Evolutionary conservation across 1,140 invertebrate genomes (phyloP).

Genomic region (Melanaphis sacchari): DNA sequence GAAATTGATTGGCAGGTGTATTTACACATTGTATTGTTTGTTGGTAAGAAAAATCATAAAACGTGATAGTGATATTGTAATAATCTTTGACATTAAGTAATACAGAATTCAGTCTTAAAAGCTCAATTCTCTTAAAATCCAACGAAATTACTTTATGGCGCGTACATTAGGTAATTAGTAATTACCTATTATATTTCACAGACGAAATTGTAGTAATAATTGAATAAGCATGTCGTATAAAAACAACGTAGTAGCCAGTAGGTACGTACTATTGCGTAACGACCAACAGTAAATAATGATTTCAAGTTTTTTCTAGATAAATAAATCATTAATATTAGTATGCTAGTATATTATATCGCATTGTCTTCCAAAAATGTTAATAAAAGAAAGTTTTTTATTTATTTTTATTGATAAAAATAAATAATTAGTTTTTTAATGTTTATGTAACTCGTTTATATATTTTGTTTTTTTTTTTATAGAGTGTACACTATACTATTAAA

Average conservation of each 20-base stretch:
- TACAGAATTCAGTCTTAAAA: neutral
- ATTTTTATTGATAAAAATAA: neutral
- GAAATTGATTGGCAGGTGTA: slow-evolving; percentile 19
- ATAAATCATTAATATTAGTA: neutral
- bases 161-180: neutral
- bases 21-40: neutral
- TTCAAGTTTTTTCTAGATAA: neutral
- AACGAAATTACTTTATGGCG: neutral
- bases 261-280: neutral
- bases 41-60: neutral
- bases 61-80: neutral
- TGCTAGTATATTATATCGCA: neutral
- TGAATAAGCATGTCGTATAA: no score
- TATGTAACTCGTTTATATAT: neutral
- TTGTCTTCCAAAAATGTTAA: neutral
- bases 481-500: neutral
- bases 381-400: neutral
- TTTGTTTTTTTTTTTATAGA: neutral
- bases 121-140: neutral
- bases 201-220: neutral
- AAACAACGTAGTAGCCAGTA: neutral
- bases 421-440: neutral
- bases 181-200: neutral
- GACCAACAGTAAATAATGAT: neutral
- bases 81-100: neutral